Evolutionary conservation across 2,797 vertebrate species (phyloP), one percentile per base, ranked within the genome.

Genomic region (Helostoma temminkii): DNA sequence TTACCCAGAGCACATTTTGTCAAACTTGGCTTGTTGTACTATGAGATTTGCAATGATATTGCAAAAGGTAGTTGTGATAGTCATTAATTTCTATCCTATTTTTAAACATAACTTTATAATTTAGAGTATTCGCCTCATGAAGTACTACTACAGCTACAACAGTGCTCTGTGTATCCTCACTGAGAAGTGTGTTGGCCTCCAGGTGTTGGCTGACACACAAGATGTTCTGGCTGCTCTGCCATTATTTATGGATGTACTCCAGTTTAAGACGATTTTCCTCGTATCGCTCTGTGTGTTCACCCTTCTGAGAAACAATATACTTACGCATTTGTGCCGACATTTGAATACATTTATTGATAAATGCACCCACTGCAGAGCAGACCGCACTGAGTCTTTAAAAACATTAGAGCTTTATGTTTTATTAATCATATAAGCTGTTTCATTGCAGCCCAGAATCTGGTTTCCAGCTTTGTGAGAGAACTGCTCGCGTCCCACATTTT

Each of bases 221-320:
- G 32, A 71, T 58, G 64, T 74, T 74, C 63, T 59, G 76, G 60
- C 62, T 74, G 71, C 54, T 55, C 55, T 60, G 58, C 64, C 82
- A 80, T 86, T 80, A 86, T 87, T 89, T 80, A 87, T 87, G 73
- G 46, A 74, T 76, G 60, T 37, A 45, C 71, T 83, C 65, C 61
- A 79, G 66, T 82, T 84, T 59, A 58, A 53, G 22, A 57, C 22
- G 25, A 62, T 60, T 56, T 69, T 65, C 69, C 81, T 88, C 59
- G 64, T 64, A 82, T 75, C 54, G 48, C 58, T 57, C 50, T 52
- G 59, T 58, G 52, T 61, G 59, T 69, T 80, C 73, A 60, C 42
- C 21, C 71, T 71, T 86, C 57, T 68, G 48, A 80, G 64, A 56
- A 74, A 86, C 74, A 86, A 81, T 81, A 42, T 8, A 3, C 53